Conservation (phyloP, 2,888 invertebrate genomes). For the Ennomos erosarius region DNA sequence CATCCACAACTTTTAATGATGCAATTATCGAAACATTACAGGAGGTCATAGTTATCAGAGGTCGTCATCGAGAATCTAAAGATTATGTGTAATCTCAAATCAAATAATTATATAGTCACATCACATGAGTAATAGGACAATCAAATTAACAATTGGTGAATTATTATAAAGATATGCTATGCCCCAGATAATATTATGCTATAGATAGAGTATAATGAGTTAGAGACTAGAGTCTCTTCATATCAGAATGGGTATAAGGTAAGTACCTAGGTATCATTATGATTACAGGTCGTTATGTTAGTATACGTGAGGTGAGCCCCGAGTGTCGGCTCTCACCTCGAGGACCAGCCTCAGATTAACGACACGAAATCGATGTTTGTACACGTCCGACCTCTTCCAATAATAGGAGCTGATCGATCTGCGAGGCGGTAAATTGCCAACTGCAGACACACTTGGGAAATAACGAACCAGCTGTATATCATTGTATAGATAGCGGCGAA, state of each 20-base stretch:
- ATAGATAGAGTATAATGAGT: too few species aligned
- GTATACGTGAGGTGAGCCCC: conserved; percentile 78
- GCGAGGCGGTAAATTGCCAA: conserved; percentile 77
- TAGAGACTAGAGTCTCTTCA: conserved; percentile 27
- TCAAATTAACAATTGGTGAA: conserved; percentile 29
- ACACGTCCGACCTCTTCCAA: conserved; percentile 83
- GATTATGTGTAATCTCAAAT: conserved; percentile 15
- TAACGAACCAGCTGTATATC: conserved; percentile 72
- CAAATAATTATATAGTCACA: conserved; percentile 8
- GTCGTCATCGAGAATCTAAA: conserved; percentile 8
- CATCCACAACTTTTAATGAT: conserved; percentile 17
- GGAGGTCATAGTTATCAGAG: conserved; percentile 22
- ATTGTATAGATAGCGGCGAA: conserved; percentile 50
- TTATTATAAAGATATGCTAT: too few species aligned
- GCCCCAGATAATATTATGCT: too few species aligned
- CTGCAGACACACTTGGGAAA: conserved; percentile 73
- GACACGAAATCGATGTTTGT: conserved; percentile 83
- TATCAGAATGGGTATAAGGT: conserved; percentile 50
- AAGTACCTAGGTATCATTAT: conserved; percentile 68
- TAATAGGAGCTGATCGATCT: conserved; percentile 82
- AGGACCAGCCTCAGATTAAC: conserved; percentile 73
- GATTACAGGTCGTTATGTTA: conserved; percentile 74
- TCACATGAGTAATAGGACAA: conserved; percentile 15
- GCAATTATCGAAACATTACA: conserved; percentile 24
- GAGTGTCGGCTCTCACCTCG: conserved; percentile 72